phyloP scores from a whole-genome alignment of 2,113 vertebrate genomes.

The Cebidichthys violaceus region DNA sequence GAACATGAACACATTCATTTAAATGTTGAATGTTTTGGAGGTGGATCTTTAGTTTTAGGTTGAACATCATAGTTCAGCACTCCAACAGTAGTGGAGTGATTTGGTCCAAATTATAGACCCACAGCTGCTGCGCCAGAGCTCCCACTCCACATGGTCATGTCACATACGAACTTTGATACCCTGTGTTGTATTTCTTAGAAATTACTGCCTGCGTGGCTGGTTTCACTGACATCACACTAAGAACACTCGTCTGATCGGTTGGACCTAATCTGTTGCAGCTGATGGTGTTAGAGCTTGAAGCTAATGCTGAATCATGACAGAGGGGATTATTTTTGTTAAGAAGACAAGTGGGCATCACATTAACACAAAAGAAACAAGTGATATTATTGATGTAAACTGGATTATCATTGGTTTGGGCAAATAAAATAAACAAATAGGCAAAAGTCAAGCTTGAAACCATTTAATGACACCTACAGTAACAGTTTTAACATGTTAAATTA shows the following conservation, averaged over 20 bases:
- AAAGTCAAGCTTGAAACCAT: constrained; percentile 11
- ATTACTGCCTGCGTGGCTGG: constrained; percentile 2
- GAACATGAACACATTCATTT: background rate
- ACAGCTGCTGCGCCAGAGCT: constrained; percentile 5
- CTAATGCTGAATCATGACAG: background rate
- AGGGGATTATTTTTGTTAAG: background rate
- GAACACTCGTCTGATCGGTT: background rate
- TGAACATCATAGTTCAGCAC: background rate
- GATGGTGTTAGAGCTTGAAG: background rate
- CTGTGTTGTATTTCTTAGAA: constrained; percentile 44
- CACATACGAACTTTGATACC: constrained; percentile 51
- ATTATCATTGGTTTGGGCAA: background rate
- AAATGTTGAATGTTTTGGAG: background rate
- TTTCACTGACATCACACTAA: constrained; percentile 14
- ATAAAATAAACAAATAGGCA: constrained; percentile 16
- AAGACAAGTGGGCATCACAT: background rate
- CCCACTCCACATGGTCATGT: constrained; percentile 10
- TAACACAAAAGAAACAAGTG: background rate
- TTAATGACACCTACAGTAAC: constrained; percentile 62
- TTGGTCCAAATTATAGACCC: constrained; percentile 21
- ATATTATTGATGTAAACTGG: background rate
- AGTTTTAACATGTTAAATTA: constrained; percentile 58
- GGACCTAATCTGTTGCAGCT: constrained; percentile 20
- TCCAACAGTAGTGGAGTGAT: background rate
- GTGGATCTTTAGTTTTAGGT: background rate